Evolutionary conservation across 2,797 vertebrate genomes (phyloP).

Genomic region (Pteronotus mesoamericanus): DNA sequence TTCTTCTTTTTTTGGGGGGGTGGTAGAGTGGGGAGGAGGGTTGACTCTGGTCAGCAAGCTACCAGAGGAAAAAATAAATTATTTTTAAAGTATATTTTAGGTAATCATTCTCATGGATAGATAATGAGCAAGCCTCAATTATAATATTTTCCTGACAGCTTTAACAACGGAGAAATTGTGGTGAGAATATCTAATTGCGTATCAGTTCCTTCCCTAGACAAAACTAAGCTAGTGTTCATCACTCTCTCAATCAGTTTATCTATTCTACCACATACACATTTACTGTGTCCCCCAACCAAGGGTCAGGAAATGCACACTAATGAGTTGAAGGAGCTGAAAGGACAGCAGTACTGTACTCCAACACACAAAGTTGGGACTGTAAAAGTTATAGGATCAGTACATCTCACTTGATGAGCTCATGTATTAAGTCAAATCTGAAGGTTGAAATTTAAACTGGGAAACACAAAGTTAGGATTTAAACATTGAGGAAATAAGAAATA

Average conservation of each 20-base stretch:
- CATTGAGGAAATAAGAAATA: not conserved
- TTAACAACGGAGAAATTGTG: not conserved
- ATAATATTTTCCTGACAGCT: not conserved
- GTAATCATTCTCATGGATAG: not conserved
- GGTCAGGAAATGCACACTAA: not conserved
- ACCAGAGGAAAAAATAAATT: not conserved
- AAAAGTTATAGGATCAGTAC: not conserved
- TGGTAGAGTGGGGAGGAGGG: fast-evolving
- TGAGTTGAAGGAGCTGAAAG: not conserved
- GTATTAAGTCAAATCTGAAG: not conserved
- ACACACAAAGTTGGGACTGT: not conserved
- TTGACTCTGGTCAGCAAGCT: not conserved
- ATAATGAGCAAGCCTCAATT: not conserved
- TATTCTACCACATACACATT: not conserved
- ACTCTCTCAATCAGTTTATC: not conserved
- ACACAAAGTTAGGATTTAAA: not conserved
- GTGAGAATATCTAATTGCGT: not conserved
- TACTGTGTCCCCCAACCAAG: not conserved
- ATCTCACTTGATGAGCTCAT: not conserved
- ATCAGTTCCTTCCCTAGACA: not conserved
- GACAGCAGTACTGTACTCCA: fast-evolving
- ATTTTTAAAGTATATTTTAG: not conserved
- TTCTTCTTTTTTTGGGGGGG: not conserved
- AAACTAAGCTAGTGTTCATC: not conserved
- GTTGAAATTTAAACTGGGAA: not conserved